A percentile compares a stretch with the other conserved stretches of the same genome.
Evolutionary conservation across 1,140 invertebrate genomes (phyloP).

Genomic region (Chironomus striatipennis): DNA sequence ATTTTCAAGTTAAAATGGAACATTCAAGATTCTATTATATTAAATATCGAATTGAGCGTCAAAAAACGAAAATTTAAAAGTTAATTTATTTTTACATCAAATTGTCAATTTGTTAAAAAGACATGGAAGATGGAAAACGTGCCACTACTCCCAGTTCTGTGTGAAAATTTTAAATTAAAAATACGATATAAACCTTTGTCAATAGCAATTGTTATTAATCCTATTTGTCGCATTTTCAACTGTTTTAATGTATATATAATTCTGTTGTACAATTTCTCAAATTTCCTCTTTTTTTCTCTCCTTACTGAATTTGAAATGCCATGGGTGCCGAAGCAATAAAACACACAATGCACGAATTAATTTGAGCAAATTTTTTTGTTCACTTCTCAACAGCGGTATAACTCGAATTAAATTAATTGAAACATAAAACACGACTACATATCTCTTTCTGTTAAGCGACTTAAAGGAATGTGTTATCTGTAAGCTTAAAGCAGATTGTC

Average conservation of each 20-base stretch:
- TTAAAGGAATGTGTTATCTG: background rate
- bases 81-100: too few relatives aligned
- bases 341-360: slow-evolving; percentile 18
- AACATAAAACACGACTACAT: background rate
- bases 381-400: slow-evolving; percentile 1
- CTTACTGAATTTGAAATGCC: background rate
- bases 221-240: too few relatives aligned
- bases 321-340: slow-evolving; percentile 1
- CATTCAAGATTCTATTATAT: too few relatives aligned
- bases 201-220: too few relatives aligned
- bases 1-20: too few relatives aligned
- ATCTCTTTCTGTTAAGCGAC: background rate
- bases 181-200: too few relatives aligned
- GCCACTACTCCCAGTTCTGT: background rate
- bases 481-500: background rate
- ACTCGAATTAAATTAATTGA: slow-evolving; percentile 18
- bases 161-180: background rate
- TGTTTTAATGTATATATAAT: too few relatives aligned
- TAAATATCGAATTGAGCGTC: too few relatives aligned
- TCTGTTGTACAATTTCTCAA: too few relatives aligned
- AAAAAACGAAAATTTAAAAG: too few relatives aligned
- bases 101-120: too few relatives aligned
- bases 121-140: background rate
- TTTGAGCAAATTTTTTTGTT: background rate
- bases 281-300: too few relatives aligned